phyloP scores from a whole-genome alignment of 1,140 invertebrate genomes.

The Zaprionus kolodkinae region DNA sequence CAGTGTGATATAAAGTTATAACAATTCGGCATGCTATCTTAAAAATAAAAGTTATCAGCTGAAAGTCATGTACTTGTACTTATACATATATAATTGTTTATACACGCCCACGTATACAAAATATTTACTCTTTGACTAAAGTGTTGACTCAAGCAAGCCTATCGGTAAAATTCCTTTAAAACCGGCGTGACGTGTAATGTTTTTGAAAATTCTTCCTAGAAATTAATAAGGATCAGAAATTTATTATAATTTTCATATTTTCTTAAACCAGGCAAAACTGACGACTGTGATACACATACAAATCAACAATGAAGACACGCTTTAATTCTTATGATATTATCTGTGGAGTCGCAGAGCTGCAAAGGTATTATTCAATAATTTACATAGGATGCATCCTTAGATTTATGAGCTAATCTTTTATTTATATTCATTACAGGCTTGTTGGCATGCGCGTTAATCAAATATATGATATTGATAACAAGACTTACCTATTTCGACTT shows the following conservation, averaged over 20 bases:
- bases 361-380: conserved; percentile 87
- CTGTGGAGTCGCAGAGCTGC: conserved; percentile 93
- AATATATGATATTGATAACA: conserved; percentile 98
- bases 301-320: conserved; percentile 93
- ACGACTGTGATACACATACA: conserved; percentile 8
- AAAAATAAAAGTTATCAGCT: neutral
- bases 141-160: neutral
- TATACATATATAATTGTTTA: neutral
- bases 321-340: conserved; percentile 96
- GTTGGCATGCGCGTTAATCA: conserved; percentile 97
- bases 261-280: conserved; percentile 21
- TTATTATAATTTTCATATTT: conserved; percentile 3
- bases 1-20: neutral
- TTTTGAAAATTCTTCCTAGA: neutral
- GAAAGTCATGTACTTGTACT: neutral
- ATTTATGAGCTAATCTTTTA: neutral
- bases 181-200: neutral
- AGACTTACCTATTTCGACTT: conserved; percentile 97
- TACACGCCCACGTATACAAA: neutral
- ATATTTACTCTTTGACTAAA: neutral
- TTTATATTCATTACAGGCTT: conserved; percentile 86
- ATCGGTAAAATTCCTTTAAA: neutral
- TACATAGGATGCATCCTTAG: neutral
- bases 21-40: neutral
- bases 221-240: neutral